Percentiles rank a stretch among this genome's conserved stretches.
These are phyloP conservation scores for Rotaria sp. DNA, from an alignment of 2,888 invertebrate species.

Conservation along the genomic window DNA sequence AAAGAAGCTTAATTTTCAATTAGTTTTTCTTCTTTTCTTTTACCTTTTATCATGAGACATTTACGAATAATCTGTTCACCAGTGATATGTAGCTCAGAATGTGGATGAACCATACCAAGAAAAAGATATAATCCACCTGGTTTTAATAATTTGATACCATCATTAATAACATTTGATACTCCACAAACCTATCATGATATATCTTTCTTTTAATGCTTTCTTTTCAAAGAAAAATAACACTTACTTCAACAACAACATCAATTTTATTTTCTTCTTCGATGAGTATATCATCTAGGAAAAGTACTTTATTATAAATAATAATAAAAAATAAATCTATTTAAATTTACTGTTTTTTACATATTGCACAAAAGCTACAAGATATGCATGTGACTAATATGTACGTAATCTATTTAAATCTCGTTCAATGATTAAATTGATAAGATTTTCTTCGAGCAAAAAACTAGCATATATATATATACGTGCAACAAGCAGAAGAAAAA, in stretches of 20 bases:
- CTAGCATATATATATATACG: neutral
- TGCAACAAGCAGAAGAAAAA: neutral
- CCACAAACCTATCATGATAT: conserved; percentile 38
- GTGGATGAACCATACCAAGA: conserved; percentile 42
- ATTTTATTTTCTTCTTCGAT: conserved; percentile 31
- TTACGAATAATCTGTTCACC: conserved; percentile 42
- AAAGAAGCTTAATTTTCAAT: neutral
- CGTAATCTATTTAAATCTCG: neutral
- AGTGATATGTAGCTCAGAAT: conserved; percentile 41
- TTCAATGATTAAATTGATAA: too few relatives aligned
- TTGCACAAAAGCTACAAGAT: neutral
- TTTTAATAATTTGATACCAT: conserved; percentile 40
- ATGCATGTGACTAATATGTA: neutral
- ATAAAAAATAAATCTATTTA: too few relatives aligned
- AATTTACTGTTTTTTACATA: too few relatives aligned
- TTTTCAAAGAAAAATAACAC: neutral
- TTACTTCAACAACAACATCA: conserved; percentile 42
- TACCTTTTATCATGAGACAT: conserved; percentile 41
- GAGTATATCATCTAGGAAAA: neutral
- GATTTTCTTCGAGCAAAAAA: neutral
- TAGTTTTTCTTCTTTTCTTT: neutral
- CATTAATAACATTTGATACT: conserved; percentile 31
- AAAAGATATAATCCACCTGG: conserved; percentile 42
- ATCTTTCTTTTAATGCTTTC: too few relatives aligned
- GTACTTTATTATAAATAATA: too few relatives aligned